These are phyloP conservation scores for Muraenolepis orangiensis DNA, from an alignment of 2,797 vertebrate genomes.

Conservation along the genomic window DNA sequence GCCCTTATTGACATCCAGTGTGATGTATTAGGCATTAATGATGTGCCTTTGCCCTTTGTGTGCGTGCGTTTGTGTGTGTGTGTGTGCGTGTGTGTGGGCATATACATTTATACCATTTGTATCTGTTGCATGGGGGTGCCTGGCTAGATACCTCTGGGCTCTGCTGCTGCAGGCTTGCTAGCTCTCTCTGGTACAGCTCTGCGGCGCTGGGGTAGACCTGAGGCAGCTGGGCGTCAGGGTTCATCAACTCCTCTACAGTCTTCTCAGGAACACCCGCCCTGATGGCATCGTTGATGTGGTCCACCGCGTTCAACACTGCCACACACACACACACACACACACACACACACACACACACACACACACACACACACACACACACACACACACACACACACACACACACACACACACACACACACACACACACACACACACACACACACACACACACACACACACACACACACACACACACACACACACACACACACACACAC, in stretches of 20 bases:
- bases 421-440: constrained; percentile 12
- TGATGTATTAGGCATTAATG: constrained; percentile 1
- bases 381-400: no score
- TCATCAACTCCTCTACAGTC: constrained; percentile 88
- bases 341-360: not conserved
- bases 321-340: constrained; percentile 13
- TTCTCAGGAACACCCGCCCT: constrained; percentile 79
- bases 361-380: no score
- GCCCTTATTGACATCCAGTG: not conserved
- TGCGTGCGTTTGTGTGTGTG: not conserved
- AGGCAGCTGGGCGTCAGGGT: constrained; percentile 90
- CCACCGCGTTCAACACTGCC: constrained; percentile 83
- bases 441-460: constrained; percentile 10
- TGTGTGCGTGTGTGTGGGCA: no score
- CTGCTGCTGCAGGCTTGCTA: constrained; percentile 89
- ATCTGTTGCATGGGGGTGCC: no score
- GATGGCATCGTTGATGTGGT: constrained; percentile 85
- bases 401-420: constrained; percentile 13
- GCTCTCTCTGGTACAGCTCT: constrained; percentile 92
- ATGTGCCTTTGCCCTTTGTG: not conserved
- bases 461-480: constrained; percentile 7
- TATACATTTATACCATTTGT: no score
- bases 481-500: constrained; percentile 3
- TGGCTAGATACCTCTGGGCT: constrained; percentile 78
- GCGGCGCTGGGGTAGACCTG: constrained; percentile 86